Conservation (phyloP, 2,888 invertebrate species). For the Gnatocerus cornutus region DNA sequence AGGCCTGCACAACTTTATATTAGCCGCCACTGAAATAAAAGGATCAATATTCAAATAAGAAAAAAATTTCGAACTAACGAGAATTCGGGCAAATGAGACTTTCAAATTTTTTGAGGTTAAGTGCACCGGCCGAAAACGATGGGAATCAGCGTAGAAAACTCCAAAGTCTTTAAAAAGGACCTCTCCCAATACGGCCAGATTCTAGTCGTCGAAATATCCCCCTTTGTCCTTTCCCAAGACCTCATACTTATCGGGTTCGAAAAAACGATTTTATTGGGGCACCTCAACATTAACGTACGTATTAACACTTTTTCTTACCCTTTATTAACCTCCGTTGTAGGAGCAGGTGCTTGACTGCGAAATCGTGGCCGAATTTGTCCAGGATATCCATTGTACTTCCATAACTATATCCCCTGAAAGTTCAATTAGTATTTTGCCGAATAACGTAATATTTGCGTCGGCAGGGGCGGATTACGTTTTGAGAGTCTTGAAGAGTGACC, state of each 20-base stretch:
- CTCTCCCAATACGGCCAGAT: constrained; percentile 73
- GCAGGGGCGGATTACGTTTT: constrained; percentile 76
- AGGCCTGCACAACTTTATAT: no score
- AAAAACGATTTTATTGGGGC: constrained; percentile 74
- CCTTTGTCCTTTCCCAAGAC: constrained; percentile 79
- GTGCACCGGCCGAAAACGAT: background rate
- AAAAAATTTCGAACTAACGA: background rate
- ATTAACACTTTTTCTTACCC: background rate
- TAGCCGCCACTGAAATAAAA: no score
- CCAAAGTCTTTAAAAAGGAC: constrained; percentile 67
- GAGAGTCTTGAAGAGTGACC: constrained; percentile 74
- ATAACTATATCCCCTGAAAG: constrained; percentile 75
- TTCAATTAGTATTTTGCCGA: constrained; percentile 75
- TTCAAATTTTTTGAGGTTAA: constrained; percentile 13
- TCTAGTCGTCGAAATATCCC: constrained; percentile 75
- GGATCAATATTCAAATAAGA: no score
- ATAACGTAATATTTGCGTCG: constrained; percentile 73
- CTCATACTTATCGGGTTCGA: constrained; percentile 76
- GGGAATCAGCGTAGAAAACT: background rate
- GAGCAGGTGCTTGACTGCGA: constrained; percentile 74
- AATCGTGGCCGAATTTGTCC: constrained; percentile 74
- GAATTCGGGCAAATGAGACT: background rate
- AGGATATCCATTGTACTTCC: constrained; percentile 54
- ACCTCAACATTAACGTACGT: constrained; percentile 75
- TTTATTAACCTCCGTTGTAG: constrained; percentile 56